Evolutionary conservation across 2,113 vertebrate species (phyloP).

Genomic region (Lutjanus erythropterus): DNA sequence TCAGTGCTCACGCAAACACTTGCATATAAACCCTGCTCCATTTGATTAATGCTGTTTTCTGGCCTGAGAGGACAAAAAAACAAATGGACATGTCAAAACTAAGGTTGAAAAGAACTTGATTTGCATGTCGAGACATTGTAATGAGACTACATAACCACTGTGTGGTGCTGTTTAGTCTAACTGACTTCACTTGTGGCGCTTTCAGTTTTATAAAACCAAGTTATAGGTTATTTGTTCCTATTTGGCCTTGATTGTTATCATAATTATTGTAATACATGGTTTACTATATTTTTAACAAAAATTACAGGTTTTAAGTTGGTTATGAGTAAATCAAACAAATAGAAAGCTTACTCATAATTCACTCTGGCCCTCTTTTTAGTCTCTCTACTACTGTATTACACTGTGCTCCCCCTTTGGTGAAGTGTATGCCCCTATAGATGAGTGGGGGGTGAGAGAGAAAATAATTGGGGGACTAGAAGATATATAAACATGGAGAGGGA

Average conservation of each 20-base stretch:
- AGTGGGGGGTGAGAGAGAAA: slow-evolving; percentile 40
- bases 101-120: slow-evolving; percentile 18
- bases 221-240: background rate
- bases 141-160: slow-evolving; percentile 47
- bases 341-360: background rate
- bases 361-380: background rate
- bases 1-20: background rate
- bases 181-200: background rate
- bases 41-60: slow-evolving; percentile 47
- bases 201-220: background rate
- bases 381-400: background rate
- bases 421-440: slow-evolving; percentile 56
- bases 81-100: slow-evolving; percentile 9
- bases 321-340: background rate
- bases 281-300: background rate
- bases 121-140: slow-evolving; percentile 32
- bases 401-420: slow-evolving; percentile 51
- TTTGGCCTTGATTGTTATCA: background rate
- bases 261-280: background rate
- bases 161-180: slow-evolving; percentile 54
- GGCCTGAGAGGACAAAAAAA: slow-evolving; percentile 13
- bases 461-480: slow-evolving; percentile 73
- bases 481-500: slow-evolving; percentile 52
- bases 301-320: slow-evolving; percentile 9
- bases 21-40: background rate